A percentile compares a stretch with the other conserved stretches of the same genome.
phyloP scores from a whole-genome alignment of 2,797 vertebrate genomes.

The Pogonophryne albipinna region DNA sequence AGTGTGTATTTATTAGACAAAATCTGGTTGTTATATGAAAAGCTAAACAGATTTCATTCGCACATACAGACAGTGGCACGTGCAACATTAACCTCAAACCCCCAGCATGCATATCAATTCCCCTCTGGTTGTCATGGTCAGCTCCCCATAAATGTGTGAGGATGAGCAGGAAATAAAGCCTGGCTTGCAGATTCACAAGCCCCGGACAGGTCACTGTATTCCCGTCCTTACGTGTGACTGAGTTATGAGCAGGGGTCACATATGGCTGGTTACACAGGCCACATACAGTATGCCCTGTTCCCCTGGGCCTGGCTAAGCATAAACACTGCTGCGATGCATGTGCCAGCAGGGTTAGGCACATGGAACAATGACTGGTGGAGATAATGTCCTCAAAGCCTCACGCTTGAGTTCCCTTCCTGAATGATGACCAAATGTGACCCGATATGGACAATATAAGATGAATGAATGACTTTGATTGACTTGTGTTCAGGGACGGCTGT shows the following conservation, averaged over 20 bases:
- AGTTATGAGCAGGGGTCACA: conserved; percentile 66
- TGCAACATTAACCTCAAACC: conserved; percentile 9
- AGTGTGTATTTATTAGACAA: background rate
- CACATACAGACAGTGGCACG: background rate
- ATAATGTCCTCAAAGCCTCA: conserved; percentile 52
- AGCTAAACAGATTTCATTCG: background rate
- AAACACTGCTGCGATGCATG: conserved; percentile 21
- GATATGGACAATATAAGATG: conserved; percentile 38
- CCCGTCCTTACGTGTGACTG: conserved; percentile 43
- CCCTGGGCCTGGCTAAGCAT: conserved; percentile 30
- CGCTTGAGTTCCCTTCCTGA: conserved; percentile 39
- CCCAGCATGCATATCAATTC: conserved; percentile 10
- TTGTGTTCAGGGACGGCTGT: conserved; percentile 51
- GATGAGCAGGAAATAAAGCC: conserved; percentile 39
- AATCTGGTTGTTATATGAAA: conserved; percentile 6
- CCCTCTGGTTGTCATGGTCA: conserved; percentile 13
- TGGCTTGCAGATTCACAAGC: conserved; percentile 36
- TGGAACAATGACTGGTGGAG: conserved; percentile 39
- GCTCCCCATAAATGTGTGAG: conserved; percentile 21
- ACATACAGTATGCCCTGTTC: conserved; percentile 25
- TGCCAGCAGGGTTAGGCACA: conserved; percentile 26
- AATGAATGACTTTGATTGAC: conserved; percentile 65
- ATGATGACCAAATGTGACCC: conserved; percentile 49
- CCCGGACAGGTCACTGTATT: conserved; percentile 43
- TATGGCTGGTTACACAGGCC: conserved; percentile 53